Base-by-base conservation (phyloP, 1,140 invertebrate genomes). In the Colletes latitarsis region DNA sequence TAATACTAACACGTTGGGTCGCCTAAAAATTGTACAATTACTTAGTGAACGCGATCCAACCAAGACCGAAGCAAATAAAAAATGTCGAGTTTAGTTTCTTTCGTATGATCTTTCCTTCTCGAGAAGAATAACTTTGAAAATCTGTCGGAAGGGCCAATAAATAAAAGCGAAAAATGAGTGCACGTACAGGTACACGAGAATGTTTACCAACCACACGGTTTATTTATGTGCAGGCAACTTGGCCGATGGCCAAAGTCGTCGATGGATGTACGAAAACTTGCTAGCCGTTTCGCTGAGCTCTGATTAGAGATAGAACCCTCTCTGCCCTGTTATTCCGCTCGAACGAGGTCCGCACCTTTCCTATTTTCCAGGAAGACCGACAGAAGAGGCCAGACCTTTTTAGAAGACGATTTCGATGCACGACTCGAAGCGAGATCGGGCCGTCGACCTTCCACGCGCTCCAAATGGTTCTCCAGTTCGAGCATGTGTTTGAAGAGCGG, bases 221-320 rank as follows among this genome's bases (percentile, higher is more conserved):
- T 87, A 86, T 86, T 87, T 87, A 87, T 81, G 85, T 46, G n/a
- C 85, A 69, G 69, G 17, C 19, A 66, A 71, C 67, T 87, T 84
- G 85, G 84, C 77, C 52, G 6, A 49, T 64, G 21, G 62, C 81
- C 85, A 87, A 58, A 82, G n/a, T 21, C 66, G 17, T 39, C 66
- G 81, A 67, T 69, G 53, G 73, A 75, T 60, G 78, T 77, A 84
- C 75, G 84, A 86, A 86, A 82, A 85, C 84, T 68, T 76, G 49
- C 30, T 55, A 55, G 62, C 49, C 70, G 19, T 80, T 66, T 67
- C 53, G 43, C 43, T 60, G 30, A 49, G 21, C 70, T 41, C 8
- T 14, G 70, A 75, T 75, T 39, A 52, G 30, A 19, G 52, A 49
- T 6, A 12, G 15, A 49, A 5, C n/a, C 39, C 8, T 4, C 1